phyloP scores from a whole-genome alignment of 2,797 vertebrate species.

The Lophura swinhoii region DNA sequence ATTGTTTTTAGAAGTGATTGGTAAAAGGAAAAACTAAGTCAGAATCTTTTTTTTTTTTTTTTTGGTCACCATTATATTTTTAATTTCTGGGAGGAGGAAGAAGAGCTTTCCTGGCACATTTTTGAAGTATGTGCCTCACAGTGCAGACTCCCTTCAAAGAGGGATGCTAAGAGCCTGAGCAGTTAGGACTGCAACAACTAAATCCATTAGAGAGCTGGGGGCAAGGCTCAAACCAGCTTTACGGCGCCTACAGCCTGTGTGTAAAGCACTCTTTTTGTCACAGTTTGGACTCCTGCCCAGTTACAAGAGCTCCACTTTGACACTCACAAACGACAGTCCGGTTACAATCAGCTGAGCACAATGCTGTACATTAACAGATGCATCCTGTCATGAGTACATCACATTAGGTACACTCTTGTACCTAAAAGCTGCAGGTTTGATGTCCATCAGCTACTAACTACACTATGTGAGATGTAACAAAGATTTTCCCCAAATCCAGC shows the following conservation, averaged over 20 bases:
- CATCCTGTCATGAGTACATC: not conserved
- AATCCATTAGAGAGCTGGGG: not conserved
- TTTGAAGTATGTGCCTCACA: not conserved
- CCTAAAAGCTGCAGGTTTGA: not conserved
- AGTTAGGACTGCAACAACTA: too few species aligned
- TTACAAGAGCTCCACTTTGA: not conserved
- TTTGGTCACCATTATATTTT: not conserved
- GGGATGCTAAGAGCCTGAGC: not conserved
- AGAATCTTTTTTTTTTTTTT: not conserved
- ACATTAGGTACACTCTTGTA: not conserved
- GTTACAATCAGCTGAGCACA: rapidly evolving
- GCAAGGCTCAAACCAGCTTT: not conserved
- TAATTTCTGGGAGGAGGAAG: not conserved
- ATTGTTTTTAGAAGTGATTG: not conserved
- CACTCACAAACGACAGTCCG: rapidly evolving
- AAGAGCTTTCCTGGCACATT: not conserved
- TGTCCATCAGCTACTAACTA: not conserved
- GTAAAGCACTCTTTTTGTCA: not conserved
- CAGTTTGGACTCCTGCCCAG: not conserved
- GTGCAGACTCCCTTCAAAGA: not conserved
- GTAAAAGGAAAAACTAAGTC: not conserved
- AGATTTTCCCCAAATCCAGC: not conserved
- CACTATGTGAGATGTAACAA: not conserved
- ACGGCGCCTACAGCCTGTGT: not conserved
- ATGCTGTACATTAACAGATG: too few species aligned